Conservation (phyloP, 2,113 vertebrate genomes). For the Lophura nycthemera region DNA sequence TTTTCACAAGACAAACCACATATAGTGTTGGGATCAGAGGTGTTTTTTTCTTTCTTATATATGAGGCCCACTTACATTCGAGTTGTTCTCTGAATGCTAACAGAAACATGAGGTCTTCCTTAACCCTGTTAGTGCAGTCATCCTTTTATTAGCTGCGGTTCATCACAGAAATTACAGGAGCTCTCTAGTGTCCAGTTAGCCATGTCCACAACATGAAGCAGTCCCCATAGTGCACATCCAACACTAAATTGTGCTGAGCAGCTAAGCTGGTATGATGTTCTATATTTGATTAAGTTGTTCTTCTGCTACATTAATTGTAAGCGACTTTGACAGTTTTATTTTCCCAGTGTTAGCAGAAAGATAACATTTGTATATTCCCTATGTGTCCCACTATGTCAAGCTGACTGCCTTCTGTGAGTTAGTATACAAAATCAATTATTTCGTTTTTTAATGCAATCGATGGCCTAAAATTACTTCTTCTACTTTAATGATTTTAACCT, state of each 20-base stretch:
- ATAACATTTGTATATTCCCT: not conserved
- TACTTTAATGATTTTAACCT: not conserved
- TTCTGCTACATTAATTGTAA: conserved; percentile 46
- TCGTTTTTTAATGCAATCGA: not conserved
- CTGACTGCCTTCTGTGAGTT: not conserved
- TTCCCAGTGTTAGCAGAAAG: not conserved
- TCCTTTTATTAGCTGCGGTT: not conserved
- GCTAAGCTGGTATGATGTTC: not conserved
- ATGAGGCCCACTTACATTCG: not conserved
- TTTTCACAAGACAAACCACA: not conserved
- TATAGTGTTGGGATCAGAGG: not conserved
- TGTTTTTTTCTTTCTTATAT: not conserved
- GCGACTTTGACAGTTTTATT: conserved; percentile 34
- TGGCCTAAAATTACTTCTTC: not conserved
- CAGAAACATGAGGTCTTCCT: not conserved
- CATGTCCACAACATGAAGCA: not conserved
- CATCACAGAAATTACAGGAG: not conserved
- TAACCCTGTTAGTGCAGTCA: not conserved
- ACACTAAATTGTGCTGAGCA: not conserved
- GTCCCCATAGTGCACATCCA: not conserved
- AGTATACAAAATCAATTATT: not conserved
- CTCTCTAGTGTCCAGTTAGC: not conserved
- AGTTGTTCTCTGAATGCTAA: not conserved
- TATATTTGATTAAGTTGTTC: conserved; percentile 8
- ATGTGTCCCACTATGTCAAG: not conserved